Percentiles rank a stretch among this genome's conserved stretches.
These are phyloP conservation scores for Scarus forsteni DNA, from an alignment of 2,797 vertebrate genomes.

Conservation along the genomic window DNA sequence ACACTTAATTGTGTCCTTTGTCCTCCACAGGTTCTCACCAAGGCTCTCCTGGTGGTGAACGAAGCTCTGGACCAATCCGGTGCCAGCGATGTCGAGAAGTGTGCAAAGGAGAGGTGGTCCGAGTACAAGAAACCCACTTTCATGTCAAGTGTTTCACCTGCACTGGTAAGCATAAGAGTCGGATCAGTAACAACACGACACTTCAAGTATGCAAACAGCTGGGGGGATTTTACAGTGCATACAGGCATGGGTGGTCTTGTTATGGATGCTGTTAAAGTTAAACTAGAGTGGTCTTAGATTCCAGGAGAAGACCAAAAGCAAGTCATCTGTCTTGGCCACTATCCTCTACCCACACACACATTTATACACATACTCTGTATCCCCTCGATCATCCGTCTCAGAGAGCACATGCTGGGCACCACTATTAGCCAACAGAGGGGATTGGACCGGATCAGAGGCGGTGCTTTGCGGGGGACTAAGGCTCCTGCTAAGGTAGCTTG, in stretches of 20 bases:
- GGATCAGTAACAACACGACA: neutral
- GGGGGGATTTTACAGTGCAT: too few relatives aligned
- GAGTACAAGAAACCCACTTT: conserved; percentile 96
- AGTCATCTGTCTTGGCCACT: conserved; percentile 29
- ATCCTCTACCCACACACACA: neutral
- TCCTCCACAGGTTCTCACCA: conserved; percentile 87
- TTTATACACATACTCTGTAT: conserved; percentile 23
- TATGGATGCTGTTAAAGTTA: conserved; percentile 12
- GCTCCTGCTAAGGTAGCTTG: conserved; percentile 61
- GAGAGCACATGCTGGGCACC: conserved; percentile 58
- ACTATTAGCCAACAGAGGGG: conserved; percentile 65
- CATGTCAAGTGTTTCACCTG: conserved; percentile 99
- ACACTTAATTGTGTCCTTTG: conserved; percentile 33
- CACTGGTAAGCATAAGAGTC: conserved; percentile 88
- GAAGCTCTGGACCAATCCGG: conserved; percentile 89
- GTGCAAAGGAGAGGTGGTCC: conserved; percentile 98
- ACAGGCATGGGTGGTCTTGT: neutral
- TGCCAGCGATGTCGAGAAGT: conserved; percentile 95
- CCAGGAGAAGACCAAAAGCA: conserved; percentile 10
- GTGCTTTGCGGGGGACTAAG: conserved; percentile 58
- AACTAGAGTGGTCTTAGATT: conserved; percentile 15
- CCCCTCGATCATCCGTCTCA: conserved; percentile 46
- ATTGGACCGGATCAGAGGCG: conserved; percentile 69
- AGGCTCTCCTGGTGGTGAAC: conserved; percentile 83
- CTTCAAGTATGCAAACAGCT: conserved; percentile 9